A percentile compares a stretch with the other conserved stretches of the same genome.
These are phyloP conservation scores for Dendrolimus kikuchii DNA, from an alignment of 1,140 invertebrate genomes.

Conservation along the genomic window DNA sequence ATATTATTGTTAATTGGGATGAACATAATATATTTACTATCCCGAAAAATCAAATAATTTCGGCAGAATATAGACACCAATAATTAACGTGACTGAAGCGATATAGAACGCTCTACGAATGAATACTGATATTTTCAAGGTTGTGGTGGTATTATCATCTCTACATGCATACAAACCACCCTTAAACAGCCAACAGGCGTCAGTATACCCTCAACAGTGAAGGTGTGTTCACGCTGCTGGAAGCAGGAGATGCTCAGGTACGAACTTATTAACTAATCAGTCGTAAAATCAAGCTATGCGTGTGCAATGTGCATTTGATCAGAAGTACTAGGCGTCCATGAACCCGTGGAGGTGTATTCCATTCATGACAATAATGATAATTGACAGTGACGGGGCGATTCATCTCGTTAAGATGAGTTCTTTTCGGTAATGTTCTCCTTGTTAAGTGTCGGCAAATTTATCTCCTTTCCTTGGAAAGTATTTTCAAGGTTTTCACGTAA, in stretches of 20 bases:
- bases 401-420: no score
- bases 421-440: no score
- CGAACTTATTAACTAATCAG: constrained; percentile 9
- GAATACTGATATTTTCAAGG: neutral
- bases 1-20: no score
- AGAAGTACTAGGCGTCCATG: constrained; percentile 17
- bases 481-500: no score
- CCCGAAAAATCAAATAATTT: no score
- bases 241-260: constrained; percentile 21
- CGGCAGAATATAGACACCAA: no score
- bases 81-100: no score
- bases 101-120: no score
- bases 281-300: neutral
- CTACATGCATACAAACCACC: constrained; percentile 18
- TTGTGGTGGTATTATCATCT: constrained; percentile 20
- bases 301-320: neutral
- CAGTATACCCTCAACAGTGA: constrained; percentile 21
- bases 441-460: no score
- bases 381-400: no score
- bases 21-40: no score
- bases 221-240: constrained; percentile 7
- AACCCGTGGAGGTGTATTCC: constrained; percentile 3
- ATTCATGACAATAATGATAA: neutral
- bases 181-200: constrained; percentile 21
- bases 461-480: no score